phyloP scores from a whole-genome alignment of 2,113 vertebrate genomes.

The Lophura nycthemera region DNA sequence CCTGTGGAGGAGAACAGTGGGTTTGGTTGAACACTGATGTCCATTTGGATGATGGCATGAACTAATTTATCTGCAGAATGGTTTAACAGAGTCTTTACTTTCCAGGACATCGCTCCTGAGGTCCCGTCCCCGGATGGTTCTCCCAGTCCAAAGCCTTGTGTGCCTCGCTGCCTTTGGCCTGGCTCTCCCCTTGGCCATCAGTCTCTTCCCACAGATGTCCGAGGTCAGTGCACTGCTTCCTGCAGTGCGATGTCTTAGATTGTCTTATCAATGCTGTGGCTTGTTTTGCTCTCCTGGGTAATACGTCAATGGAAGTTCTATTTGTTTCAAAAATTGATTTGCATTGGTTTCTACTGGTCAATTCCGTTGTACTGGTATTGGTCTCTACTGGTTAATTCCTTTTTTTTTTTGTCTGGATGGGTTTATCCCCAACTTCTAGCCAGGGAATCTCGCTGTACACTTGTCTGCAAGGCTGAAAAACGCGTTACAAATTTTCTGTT shows the following conservation, averaged over 20 bases:
- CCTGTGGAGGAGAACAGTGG: background rate
- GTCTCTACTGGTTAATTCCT: background rate
- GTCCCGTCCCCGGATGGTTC: slow-evolving; percentile 80
- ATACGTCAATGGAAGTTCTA: background rate
- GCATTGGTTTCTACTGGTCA: background rate
- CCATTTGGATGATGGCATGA: accelerated
- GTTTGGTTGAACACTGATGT: background rate
- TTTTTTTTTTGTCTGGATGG: background rate
- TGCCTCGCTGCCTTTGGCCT: slow-evolving; percentile 91
- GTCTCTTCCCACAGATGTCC: slow-evolving; percentile 95
- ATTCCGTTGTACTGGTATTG: background rate
- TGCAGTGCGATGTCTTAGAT: background rate
- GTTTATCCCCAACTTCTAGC: background rate
- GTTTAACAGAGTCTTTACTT: background rate
- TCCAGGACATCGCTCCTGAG: slow-evolving; percentile 86
- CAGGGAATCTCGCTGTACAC: slow-evolving; percentile 23
- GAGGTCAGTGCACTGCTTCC: slow-evolving; percentile 80
- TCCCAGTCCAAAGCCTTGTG: slow-evolving; percentile 91
- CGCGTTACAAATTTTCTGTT: background rate
- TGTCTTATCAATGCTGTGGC: background rate
- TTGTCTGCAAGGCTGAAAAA: slow-evolving; percentile 33
- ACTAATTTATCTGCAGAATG: accelerated
- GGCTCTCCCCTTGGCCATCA: slow-evolving; percentile 94
- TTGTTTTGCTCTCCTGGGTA: background rate
- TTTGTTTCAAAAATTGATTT: background rate